Conservation (phyloP, 2,797 vertebrate species). For the Spinus olivaceus region DNA sequence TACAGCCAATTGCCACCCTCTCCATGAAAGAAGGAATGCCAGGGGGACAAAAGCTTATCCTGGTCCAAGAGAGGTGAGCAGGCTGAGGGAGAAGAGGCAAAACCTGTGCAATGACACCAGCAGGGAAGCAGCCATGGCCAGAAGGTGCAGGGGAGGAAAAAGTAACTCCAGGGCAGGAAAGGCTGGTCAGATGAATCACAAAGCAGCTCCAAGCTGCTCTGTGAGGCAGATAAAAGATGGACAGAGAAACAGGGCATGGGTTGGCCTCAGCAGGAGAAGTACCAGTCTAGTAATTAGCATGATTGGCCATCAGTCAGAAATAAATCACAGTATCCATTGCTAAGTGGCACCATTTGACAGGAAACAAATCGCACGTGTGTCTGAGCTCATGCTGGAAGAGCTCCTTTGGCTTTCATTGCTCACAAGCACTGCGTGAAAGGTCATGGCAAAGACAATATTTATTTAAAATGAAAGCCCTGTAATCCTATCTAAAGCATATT, state of each 20-base stretch:
- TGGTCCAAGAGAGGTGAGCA: background rate
- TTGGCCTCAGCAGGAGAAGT: background rate
- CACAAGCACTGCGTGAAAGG: background rate
- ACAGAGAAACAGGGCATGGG: background rate
- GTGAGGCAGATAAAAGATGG: background rate
- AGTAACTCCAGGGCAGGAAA: background rate
- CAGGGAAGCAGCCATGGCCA: background rate
- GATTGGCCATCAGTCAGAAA: background rate
- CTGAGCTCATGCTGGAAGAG: background rate
- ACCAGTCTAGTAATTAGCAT: background rate
- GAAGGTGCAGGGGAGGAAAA: background rate
- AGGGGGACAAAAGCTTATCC: background rate
- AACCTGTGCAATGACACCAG: background rate
- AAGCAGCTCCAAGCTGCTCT: background rate
- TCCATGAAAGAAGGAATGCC: background rate
- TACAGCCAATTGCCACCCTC: background rate
- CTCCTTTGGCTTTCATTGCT: background rate
- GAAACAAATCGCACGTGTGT: background rate
- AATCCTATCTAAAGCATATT: background rate
- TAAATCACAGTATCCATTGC: background rate
- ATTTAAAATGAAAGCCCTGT: conserved; percentile 7
- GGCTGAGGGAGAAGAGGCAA: background rate
- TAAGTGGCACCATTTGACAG: background rate
- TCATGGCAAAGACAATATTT: background rate
- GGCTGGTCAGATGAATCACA: background rate